Conservation (phyloP, 1,140 invertebrate genomes). For the Solenopsis invicta region DNA sequence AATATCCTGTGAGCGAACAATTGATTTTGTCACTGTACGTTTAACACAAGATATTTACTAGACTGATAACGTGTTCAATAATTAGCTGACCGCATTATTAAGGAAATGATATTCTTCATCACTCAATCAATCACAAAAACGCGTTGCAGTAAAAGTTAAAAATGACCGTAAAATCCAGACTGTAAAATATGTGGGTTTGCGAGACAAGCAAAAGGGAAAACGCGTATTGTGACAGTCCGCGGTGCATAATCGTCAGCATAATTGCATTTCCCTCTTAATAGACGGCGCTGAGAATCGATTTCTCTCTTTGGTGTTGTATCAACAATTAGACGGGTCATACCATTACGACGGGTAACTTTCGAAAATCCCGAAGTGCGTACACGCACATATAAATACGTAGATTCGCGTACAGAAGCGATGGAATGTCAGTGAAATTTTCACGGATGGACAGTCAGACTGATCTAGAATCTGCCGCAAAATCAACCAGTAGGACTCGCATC, state of each 20-base stretch:
- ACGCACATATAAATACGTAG: not conserved
- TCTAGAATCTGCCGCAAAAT: slow-evolving; percentile 59
- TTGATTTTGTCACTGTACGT: not conserved
- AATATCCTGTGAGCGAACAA: too few species aligned
- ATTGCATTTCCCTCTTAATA: slow-evolving; percentile 72
- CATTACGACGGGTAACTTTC: slow-evolving; percentile 59
- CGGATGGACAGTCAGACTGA: slow-evolving; percentile 60
- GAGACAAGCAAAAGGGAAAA: slow-evolving; percentile 39
- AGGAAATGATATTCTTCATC: not conserved
- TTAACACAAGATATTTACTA: not conserved
- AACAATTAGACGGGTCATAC: slow-evolving; percentile 58
- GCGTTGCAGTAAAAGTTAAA: not conserved
- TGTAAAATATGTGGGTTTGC: not conserved
- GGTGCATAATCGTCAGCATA: slow-evolving; percentile 65
- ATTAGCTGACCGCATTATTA: not conserved
- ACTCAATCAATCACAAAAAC: slow-evolving; percentile 3
- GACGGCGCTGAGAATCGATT: slow-evolving; percentile 66
- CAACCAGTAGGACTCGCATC: slow-evolving; percentile 18
- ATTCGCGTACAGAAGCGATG: not conserved
- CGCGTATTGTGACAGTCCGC: slow-evolving; percentile 20
- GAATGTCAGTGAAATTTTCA: slow-evolving; percentile 73
- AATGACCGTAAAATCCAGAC: not conserved
- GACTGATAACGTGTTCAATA: not conserved
- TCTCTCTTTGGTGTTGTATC: slow-evolving; percentile 61
- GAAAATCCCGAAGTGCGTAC: slow-evolving; percentile 67